Base-by-base conservation (phyloP, 2,797 vertebrate genomes). In the Valencia hispanica region DNA sequence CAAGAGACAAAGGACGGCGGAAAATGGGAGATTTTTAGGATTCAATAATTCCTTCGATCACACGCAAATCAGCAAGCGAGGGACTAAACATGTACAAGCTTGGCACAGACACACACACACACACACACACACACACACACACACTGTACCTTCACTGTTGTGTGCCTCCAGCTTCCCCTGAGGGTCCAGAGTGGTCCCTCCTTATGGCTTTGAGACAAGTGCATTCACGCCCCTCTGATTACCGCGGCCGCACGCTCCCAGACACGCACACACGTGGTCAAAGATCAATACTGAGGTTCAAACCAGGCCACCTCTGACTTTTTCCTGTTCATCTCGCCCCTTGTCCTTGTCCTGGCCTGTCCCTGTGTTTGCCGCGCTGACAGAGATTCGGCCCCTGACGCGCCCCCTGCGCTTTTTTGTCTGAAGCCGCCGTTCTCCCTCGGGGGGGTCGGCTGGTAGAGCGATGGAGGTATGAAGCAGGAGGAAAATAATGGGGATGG, bases 171-270 rank as follows among this genome's bases (percentile, higher is more conserved):
- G 81, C 36, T 72, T 27, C 86, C 83, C 84, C 72, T 39, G 76
- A 90, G 87, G 75, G 76, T 87, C 63, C 85, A 92, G 84, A 85
- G 83, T 84, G 86, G 81, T 86, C 75, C 77, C 84, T 83, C 10
- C 68, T 74, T 74, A 77, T 47, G 50, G 70, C 83, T 80, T 75
- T 32, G 71, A 78, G 78, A 78, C 43, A 1, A 73, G 47, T 82
- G 47, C 76, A 78, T 80, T 87, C 81, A 81, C 9, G 72, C 86
- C 77, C 83, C 6, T n/a, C 57, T 88, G 85, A 86, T 79, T 73
- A 75, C 72, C 78, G 80, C 6, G 14, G 68, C 11, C 70, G 47
- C 76, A 79, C 76, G 66, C 10, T 36, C 22, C 3, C 69, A 59
- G 32, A 25, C 45, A 68, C 32, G 68, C 25, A 41, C n/a, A 50